A percentile compares a stretch with the other conserved stretches of the same genome.
These are phyloP conservation scores for Caenorhabditis briggsae DNA, from an alignment of 1,140 invertebrate genomes.

Conservation along the genomic window DNA sequence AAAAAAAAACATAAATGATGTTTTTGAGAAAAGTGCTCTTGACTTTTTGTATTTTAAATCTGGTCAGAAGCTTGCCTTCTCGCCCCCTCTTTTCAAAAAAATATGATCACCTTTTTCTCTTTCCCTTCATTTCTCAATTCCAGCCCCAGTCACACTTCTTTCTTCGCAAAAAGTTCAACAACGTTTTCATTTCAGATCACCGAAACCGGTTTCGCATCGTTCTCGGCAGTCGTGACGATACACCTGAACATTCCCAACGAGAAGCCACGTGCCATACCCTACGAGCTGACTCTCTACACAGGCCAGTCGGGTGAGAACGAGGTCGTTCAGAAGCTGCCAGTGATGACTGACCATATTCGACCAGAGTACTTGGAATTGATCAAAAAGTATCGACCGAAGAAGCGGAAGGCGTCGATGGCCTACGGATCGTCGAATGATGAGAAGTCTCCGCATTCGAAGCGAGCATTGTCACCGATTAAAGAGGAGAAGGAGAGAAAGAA, in stretches of 20 bases:
- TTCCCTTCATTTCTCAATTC: no score
- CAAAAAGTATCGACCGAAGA: slow-evolving; percentile 1
- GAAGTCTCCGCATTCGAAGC: neutral
- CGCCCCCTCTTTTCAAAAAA: no score
- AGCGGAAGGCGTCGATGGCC: slow-evolving; percentile 15
- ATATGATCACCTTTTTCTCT: no score
- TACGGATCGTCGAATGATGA: slow-evolving; percentile 33
- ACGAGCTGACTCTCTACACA: slow-evolving; percentile 11
- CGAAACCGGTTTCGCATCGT: slow-evolving; percentile 30
- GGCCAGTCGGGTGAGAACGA: neutral
- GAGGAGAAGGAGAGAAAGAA: neutral
- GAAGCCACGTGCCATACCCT: neutral
- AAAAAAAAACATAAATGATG: no score
- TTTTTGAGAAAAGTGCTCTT: no score
- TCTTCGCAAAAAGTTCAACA: no score
- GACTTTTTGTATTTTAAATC: no score
- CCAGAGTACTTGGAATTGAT: neutral
- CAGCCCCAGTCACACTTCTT: no score
- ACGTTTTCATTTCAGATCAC: slow-evolving; percentile 5
- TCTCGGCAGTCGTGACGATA: neutral
- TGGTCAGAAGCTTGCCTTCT: no score
- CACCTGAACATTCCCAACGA: slow-evolving; percentile 24
- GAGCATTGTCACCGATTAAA: neutral
- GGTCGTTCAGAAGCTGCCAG: neutral
- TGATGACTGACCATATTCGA: neutral